Conservation (phyloP, 2,888 invertebrate species). For the Mimachlamys varia region DNA sequence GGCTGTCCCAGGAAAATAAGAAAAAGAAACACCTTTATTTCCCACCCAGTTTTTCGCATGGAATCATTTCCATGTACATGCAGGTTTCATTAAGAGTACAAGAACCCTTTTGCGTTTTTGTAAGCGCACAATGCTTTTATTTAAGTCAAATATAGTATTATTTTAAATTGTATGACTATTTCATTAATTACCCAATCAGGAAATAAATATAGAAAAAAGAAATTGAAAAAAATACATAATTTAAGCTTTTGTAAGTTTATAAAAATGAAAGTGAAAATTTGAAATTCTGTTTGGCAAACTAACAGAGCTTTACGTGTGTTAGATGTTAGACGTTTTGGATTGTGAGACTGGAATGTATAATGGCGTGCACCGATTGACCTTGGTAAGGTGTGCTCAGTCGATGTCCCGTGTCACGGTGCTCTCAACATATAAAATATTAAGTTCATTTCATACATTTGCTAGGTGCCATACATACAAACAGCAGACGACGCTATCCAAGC, state of each 20-base stretch:
- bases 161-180: too few species aligned
- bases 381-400: neutral
- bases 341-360: neutral
- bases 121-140: too few species aligned
- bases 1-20: too few species aligned
- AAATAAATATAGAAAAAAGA: neutral
- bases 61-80: too few species aligned
- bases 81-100: too few species aligned
- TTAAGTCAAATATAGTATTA: too few species aligned
- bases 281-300: neutral
- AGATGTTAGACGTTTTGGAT: neutral
- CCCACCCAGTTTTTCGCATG: too few species aligned
- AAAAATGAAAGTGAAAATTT: neutral
- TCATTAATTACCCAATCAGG: too few species aligned
- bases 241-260: too few species aligned
- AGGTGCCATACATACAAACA: neutral
- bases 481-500: neutral
- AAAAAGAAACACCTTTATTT: too few species aligned
- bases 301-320: neutral
- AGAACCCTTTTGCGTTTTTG: too few species aligned
- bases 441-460: neutral
- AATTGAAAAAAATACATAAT: too few species aligned
- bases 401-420: neutral
- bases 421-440: neutral
- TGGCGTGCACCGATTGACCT: neutral